Conservation (phyloP, 1,140 invertebrate genomes). For the Piezodorus guildinii region DNA sequence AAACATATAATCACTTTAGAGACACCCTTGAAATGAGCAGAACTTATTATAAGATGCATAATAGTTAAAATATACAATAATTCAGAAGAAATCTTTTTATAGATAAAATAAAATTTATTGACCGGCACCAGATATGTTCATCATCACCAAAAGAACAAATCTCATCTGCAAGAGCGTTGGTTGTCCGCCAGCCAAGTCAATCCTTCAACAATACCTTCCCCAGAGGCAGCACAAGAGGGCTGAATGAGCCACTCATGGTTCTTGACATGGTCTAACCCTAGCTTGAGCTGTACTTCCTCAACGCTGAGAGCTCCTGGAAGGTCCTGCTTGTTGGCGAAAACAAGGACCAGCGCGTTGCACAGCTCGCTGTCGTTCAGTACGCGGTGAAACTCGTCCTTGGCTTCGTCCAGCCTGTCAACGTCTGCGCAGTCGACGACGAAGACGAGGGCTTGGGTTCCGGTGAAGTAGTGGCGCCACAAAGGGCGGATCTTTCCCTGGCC, state of each 20-base stretch:
- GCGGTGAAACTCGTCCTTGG: slow-evolving; percentile 90
- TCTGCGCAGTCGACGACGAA: slow-evolving; percentile 98
- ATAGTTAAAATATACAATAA: too few relatives aligned
- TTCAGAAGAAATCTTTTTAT: too few relatives aligned
- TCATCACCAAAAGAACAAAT: too few relatives aligned
- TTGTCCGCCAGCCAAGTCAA: slow-evolving; percentile 74
- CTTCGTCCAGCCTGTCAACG: slow-evolving; percentile 92
- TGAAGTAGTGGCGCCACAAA: slow-evolving; percentile 95
- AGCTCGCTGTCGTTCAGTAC: slow-evolving; percentile 99
- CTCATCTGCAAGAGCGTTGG: too few relatives aligned
- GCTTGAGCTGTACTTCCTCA: slow-evolving; percentile 97
- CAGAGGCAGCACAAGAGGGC: slow-evolving; percentile 92
- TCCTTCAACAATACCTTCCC: slow-evolving; percentile 96
- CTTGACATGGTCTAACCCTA: slow-evolving; percentile 90
- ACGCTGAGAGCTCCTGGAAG: slow-evolving; percentile 98
- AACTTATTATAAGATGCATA: too few relatives aligned
- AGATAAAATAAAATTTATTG: too few relatives aligned
- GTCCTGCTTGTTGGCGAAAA: slow-evolving; percentile 99
- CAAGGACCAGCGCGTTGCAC: slow-evolving; percentile 97
- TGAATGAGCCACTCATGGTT: slow-evolving; percentile 99
- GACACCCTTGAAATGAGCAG: too few relatives aligned
- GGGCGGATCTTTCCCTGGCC: slow-evolving; percentile 99
- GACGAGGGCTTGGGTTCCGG: slow-evolving; percentile 87
- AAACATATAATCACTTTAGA: too few relatives aligned
- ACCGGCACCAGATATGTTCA: too few relatives aligned